Conservation (phyloP, 2,113 vertebrate species). For the Leptocoma aspasia region DNA sequence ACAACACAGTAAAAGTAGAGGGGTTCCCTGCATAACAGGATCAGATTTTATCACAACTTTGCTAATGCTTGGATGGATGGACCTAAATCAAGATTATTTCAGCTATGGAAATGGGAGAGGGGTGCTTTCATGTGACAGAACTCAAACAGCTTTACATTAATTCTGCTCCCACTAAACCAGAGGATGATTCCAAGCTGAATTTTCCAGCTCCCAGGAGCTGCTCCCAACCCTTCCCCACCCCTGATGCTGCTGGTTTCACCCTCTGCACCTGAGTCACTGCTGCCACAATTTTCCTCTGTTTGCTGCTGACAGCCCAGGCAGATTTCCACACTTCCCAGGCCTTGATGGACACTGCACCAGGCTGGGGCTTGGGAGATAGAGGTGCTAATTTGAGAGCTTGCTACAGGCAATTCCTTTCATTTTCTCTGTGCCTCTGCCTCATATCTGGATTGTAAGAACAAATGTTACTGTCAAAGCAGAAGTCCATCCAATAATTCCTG, state of each 20-base stretch:
- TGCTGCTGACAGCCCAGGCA: neutral
- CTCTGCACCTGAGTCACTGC: neutral
- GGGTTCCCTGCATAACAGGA: neutral
- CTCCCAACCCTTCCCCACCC: neutral
- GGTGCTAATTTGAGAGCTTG: conserved; percentile 40
- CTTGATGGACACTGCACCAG: neutral
- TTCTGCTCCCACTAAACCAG: neutral
- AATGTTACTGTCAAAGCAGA: conserved; percentile 45
- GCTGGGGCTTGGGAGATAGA: neutral
- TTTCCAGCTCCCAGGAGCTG: neutral
- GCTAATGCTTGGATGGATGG: neutral
- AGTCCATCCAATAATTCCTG: conserved; percentile 55
- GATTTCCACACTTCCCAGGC: neutral
- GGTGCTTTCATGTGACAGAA: neutral
- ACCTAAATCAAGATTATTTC: neutral
- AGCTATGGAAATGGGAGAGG: neutral
- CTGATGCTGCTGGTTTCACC: neutral
- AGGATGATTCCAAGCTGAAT: neutral
- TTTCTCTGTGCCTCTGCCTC: conserved; percentile 3
- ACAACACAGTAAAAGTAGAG: neutral
- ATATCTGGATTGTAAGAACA: neutral
- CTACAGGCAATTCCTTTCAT: conserved; percentile 27
- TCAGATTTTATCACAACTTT: neutral
- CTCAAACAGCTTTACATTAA: neutral
- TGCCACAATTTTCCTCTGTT: fast-evolving